Conservation (phyloP, 1,140 invertebrate genomes). For the Trachelipus rathkii region DNA sequence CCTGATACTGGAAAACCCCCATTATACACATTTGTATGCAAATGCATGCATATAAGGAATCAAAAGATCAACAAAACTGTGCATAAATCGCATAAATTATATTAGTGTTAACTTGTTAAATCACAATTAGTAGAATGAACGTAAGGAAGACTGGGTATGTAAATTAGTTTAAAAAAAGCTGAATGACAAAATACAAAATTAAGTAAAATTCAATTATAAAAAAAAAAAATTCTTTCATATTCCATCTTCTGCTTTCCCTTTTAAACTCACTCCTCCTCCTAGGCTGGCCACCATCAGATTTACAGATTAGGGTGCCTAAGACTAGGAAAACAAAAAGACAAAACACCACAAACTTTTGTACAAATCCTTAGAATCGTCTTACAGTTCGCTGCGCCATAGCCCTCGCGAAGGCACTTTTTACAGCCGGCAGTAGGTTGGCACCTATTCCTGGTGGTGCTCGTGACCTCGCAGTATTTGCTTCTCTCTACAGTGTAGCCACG, state of each 20-base stretch:
- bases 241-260: not conserved
- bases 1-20: too few species aligned
- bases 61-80: too few species aligned
- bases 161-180: too few species aligned
- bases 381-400: slow-evolving; percentile 98
- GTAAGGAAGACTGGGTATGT: too few species aligned
- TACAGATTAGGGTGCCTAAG: slow-evolving; percentile 42
- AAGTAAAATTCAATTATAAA: not conserved
- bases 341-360: slow-evolving; percentile 47
- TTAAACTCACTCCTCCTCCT: slow-evolving; percentile 24
- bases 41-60: too few species aligned
- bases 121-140: too few species aligned
- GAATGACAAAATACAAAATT: too few species aligned
- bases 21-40: too few species aligned
- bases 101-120: too few species aligned
- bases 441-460: slow-evolving; percentile 88
- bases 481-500: slow-evolving; percentile 96
- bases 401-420: slow-evolving; percentile 88
- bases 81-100: too few species aligned
- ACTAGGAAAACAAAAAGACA: slow-evolving; percentile 45
- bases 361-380: slow-evolving; percentile 55
- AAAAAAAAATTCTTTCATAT: not conserved
- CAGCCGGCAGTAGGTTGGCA: slow-evolving; percentile 95
- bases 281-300: slow-evolving; percentile 41
- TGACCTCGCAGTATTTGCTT: slow-evolving; percentile 91